Evolutionary conservation across 2,888 invertebrate genomes (phyloP).

Genomic region (Spodoptera picta): DNA sequence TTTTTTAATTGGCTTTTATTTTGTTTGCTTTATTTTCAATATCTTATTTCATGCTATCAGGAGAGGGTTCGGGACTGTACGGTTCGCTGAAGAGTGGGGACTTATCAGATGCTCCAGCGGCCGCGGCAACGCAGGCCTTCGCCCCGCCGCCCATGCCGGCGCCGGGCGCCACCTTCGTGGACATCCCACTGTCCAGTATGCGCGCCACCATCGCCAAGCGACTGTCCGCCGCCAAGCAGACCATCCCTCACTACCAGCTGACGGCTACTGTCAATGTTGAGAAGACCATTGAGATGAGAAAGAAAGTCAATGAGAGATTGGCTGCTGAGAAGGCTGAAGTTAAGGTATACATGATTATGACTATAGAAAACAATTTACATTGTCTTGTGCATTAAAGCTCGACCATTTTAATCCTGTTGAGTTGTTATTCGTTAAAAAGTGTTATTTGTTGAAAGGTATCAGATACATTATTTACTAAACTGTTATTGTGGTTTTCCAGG

Average conservation of each 20-base stretch:
- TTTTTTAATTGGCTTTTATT: background rate
- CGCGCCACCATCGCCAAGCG: constrained; percentile 96
- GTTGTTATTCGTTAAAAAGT: background rate
- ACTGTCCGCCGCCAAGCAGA: constrained; percentile 95
- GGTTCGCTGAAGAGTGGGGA: constrained; percentile 95
- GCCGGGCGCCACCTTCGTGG: constrained; percentile 89
- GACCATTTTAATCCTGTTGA: background rate
- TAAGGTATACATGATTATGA: constrained; percentile 82
- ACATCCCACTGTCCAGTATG: constrained; percentile 95
- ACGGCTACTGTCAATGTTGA: constrained; percentile 96
- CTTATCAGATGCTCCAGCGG: constrained; percentile 82
- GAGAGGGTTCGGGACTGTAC: constrained; percentile 93
- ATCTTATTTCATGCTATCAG: constrained; percentile 71
- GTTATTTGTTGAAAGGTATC: no score
- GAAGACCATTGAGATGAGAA: constrained; percentile 92
- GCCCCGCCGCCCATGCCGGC: constrained; percentile 72
- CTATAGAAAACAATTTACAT: no score
- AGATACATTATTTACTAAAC: no score
- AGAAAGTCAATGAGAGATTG: constrained; percentile 93
- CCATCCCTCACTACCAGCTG: constrained; percentile 99
- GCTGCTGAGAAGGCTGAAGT: constrained; percentile 91
- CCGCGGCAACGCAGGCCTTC: constrained; percentile 47
- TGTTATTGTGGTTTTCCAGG: constrained; percentile 57
- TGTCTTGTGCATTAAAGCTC: background rate
- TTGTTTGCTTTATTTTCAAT: constrained; percentile 11